These are phyloP conservation scores for Coregonus suidteri DNA, from an alignment of 2,797 vertebrate genomes.

Conservation along the genomic window DNA sequence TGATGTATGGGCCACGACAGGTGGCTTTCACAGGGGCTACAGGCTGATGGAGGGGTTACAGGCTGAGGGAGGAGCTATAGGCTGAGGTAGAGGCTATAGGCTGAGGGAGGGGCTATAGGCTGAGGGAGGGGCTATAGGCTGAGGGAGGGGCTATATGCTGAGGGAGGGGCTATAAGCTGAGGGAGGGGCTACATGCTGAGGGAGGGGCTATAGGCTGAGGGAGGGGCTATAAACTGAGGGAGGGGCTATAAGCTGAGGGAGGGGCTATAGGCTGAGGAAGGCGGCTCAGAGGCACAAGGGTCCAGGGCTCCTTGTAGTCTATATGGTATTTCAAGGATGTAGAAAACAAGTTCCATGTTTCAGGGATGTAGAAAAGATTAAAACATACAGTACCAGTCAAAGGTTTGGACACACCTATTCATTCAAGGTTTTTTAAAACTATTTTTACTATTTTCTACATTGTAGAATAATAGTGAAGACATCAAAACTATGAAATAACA, in stretches of 20 bases:
- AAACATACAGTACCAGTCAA: no score
- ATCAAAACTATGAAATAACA: no score
- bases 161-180: conserved; percentile 1
- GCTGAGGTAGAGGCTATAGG: conserved; percentile 13
- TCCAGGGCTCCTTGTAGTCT: no score
- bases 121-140: neutral
- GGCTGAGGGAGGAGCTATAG: conserved; percentile 25
- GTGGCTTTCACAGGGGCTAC: conserved; percentile 28
- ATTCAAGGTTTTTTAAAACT: no score
- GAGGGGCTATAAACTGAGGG: conserved; percentile 1
- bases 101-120: no score
- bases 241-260: neutral
- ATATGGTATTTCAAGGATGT: no score
- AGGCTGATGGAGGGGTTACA: conserved; percentile 6
- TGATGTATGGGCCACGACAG: conserved; percentile 53
- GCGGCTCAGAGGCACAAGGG: neutral
- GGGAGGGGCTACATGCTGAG: conserved; percentile 20
- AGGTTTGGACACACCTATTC: no score
- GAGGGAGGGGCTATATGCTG: neutral
- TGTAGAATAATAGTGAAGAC: no score
- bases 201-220: conserved; percentile 12
- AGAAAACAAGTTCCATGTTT: no score
- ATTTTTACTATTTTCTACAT: no score
- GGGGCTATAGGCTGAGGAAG: neutral
- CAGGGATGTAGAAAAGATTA: no score